phyloP scores from a whole-genome alignment of 2,888 invertebrate species.

The Callinectes sapidus region DNA sequence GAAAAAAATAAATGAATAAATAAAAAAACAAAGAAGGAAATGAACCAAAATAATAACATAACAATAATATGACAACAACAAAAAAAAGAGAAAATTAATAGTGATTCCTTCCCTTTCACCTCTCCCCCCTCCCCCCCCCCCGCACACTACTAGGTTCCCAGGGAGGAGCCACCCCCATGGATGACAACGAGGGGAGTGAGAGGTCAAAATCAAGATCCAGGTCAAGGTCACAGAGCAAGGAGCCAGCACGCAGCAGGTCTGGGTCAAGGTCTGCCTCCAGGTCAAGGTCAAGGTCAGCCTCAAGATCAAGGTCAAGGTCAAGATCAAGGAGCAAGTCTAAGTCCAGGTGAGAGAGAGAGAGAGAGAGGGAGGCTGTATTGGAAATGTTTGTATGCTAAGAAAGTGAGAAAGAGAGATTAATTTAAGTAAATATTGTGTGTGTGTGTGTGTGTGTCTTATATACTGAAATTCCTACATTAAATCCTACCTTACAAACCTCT shows the following conservation, averaged over 20 bases:
- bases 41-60: no score
- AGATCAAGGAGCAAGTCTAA: slow-evolving; percentile 49
- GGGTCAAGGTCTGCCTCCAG: slow-evolving; percentile 76
- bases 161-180: not conserved
- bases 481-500: no score
- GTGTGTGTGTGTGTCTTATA: not conserved
- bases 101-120: no score
- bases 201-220: slow-evolving; percentile 61
- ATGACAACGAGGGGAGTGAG: slow-evolving; percentile 59
- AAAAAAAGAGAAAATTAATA: no score
- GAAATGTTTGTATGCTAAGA: not conserved
- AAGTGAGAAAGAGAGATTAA: not conserved
- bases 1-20: no score
- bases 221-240: slow-evolving; percentile 68
- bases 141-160: not conserved
- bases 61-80: no score
- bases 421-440: not conserved
- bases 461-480: no score
- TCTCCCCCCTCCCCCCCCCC: not conserved
- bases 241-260: slow-evolving; percentile 76
- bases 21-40: no score
- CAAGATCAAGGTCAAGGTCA: slow-evolving; percentile 54
- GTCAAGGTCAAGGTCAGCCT: slow-evolving; percentile 54
- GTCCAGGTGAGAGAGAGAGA: slow-evolving; percentile 22
- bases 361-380: no score